Conservation (phyloP, 2,797 vertebrate species). For the Steatocranus sp. region DNA sequence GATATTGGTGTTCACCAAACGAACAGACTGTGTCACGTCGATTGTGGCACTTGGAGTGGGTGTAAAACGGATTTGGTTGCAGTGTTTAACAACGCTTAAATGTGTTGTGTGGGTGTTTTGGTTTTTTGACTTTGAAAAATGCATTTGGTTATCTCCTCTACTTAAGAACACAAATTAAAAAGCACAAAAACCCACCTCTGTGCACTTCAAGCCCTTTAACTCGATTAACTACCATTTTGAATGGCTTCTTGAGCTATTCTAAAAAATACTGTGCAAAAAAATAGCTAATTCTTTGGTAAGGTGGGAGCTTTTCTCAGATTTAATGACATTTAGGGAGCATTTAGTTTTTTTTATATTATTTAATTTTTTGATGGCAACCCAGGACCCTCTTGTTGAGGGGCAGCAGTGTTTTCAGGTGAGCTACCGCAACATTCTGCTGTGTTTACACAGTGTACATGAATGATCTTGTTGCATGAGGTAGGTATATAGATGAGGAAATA, state of each 20-base stretch:
- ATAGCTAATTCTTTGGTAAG: background rate
- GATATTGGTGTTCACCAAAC: background rate
- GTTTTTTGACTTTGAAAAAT: background rate
- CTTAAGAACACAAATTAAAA: background rate
- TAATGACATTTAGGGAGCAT: background rate
- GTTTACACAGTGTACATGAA: background rate
- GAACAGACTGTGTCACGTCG: background rate
- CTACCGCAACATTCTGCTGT: background rate
- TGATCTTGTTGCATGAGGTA: background rate
- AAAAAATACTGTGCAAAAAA: background rate
- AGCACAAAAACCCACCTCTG: background rate
- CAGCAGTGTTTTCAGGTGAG: background rate
- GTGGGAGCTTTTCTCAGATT: background rate
- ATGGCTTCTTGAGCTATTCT: background rate
- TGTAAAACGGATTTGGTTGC: background rate
- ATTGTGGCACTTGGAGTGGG: background rate
- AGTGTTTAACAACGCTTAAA: background rate
- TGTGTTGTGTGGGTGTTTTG: background rate
- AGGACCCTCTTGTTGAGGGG: background rate
- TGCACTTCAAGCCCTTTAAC: background rate
- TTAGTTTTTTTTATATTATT: background rate
- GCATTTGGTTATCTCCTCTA: background rate
- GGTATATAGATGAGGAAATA: background rate
- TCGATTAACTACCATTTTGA: background rate
- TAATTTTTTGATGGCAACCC: background rate